Conservation (phyloP, 2,113 vertebrate species). For the Numenius arquata region DNA sequence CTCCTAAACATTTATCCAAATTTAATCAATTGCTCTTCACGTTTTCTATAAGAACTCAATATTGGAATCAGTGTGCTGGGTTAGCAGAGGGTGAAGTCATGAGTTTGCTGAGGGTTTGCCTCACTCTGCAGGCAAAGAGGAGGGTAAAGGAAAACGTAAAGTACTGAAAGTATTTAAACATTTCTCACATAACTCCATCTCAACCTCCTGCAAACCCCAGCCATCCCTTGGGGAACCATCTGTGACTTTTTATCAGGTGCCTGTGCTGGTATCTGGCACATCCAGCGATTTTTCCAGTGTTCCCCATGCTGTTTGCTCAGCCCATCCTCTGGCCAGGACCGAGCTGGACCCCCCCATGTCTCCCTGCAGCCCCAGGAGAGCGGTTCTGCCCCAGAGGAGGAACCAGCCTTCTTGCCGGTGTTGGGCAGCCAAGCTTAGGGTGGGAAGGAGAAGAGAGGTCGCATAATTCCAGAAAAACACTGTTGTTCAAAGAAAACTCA, state of each 20-base stretch:
- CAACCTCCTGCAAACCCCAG: neutral
- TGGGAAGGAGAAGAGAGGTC: neutral
- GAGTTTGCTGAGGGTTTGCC: neutral
- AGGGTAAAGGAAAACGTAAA: neutral
- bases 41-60: neutral
- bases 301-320: neutral
- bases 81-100: neutral
- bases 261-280: accelerated
- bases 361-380: neutral
- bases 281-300: neutral
- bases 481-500: neutral
- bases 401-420: neutral
- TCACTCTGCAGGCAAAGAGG: neutral
- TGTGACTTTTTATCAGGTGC: neutral
- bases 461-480: neutral
- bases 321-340: neutral
- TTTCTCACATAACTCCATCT: neutral
- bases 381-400: accelerated
- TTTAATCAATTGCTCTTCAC: neutral
- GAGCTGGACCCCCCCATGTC: accelerated
- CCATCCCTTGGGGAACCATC: neutral
- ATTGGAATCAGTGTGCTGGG: neutral
- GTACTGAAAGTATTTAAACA: neutral
- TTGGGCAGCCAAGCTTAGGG: neutral
- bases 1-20: neutral